Base-by-base conservation (phyloP, 2,888 invertebrate genomes). In the Polydrusus pterygomalis region DNA sequence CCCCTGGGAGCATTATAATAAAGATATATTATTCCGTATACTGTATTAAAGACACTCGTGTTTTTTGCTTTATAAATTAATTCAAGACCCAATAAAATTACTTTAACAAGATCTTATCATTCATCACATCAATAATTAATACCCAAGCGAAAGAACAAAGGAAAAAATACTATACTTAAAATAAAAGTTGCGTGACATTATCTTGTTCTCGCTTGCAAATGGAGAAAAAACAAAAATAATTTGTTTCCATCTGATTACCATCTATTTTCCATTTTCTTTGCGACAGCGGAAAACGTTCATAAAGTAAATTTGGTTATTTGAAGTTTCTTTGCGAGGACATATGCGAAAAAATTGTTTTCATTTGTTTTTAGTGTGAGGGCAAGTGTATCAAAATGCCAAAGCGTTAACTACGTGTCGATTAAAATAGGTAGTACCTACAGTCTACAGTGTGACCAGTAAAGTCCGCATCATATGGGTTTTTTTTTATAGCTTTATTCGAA, bases 211-310 rank as follows among this genome's bases (percentile, higher is more conserved):
- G n/a, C 20, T 51, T 51, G n/a, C 9, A 51, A 51, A 0, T 20
- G 18, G 11, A 11, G 6, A 51, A 10, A 10, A 51, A 51, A 18
- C 51, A 51, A 51, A 11, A 51, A 49, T 13, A 17, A 17, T 17
- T 49, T 49, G 15, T 49, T 49, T 49, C 47, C 47, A 17, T 49
- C 51, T 11, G 54, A 56, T 56, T 56, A 30, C 30, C 25, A n/a
- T 56, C 30, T 30, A 56, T 56, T 56, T 56, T 56, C 30, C 54
- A 56, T 56, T 56, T 56, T 56, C 54, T 56, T n/a, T 30, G 11
- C 13, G 30, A 56, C 30, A 56, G 30, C 5, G 13, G 30, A 30
- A 56, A 30, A 30, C 11, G 51, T 15, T 20, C 20, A 3, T 51
- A 56, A 56, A 56, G 15, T 30, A 56, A 56, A 56, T 30, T 56